Conservation (phyloP, 2,113 vertebrate species). For the Daphoenositta chrysoptera region DNA sequence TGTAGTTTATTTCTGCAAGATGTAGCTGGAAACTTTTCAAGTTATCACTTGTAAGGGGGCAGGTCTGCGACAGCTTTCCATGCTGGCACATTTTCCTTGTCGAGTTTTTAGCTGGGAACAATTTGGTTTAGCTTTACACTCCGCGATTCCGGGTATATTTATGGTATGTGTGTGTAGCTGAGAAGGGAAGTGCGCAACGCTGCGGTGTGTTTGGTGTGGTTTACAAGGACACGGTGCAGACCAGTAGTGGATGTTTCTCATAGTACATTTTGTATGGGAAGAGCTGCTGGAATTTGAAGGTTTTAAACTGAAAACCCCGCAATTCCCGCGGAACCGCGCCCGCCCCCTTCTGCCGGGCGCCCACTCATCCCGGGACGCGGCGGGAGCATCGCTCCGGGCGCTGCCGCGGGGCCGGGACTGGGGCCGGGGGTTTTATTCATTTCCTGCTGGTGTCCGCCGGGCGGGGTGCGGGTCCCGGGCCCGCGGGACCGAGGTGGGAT, state of each 20-base stretch:
- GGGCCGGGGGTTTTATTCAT: neutral
- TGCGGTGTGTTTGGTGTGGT: no score
- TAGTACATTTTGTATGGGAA: neutral
- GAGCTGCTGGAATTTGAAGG: neutral
- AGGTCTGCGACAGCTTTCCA: neutral
- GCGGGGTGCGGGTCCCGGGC: no score
- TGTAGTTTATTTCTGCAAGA: neutral
- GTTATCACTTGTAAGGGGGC: neutral
- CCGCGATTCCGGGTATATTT: no score
- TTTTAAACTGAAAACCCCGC: rapidly evolving
- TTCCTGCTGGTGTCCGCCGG: neutral
- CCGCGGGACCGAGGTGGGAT: neutral
- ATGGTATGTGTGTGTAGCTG: rapidly evolving
- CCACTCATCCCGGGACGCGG: neutral
- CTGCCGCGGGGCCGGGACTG: neutral
- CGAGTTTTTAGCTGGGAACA: neutral
- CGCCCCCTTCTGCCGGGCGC: neutral
- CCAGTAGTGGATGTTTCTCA: rapidly evolving
- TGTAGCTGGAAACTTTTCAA: neutral
- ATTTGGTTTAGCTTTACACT: neutral
- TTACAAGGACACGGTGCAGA: neutral
- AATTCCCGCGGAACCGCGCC: neutral
- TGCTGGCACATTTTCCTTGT: neutral
- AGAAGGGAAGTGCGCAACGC: no score
- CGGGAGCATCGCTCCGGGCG: neutral